These are phyloP conservation scores for Natrix natrix DNA, from an alignment of 2,797 vertebrate genomes.

Conservation along the genomic window DNA sequence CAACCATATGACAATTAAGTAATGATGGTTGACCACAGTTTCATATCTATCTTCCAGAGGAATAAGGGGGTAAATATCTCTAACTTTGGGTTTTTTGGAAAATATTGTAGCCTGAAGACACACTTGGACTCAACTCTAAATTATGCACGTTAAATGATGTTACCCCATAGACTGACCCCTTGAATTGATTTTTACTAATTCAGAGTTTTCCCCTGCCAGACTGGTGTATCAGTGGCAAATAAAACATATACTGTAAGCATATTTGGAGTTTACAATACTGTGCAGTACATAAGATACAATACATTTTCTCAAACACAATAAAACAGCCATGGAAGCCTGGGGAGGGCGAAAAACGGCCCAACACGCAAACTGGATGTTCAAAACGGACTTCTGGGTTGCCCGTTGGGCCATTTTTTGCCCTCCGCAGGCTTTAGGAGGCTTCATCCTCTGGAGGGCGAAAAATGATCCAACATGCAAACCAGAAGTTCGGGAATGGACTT, in stretches of 20 bases:
- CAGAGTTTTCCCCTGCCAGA: not conserved
- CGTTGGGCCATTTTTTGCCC: too few relatives aligned
- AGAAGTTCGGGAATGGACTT: too few relatives aligned
- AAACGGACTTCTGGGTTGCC: too few relatives aligned
- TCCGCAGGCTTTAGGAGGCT: too few relatives aligned
- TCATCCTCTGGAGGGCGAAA: too few relatives aligned
- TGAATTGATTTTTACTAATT: not conserved
- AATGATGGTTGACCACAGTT: not conserved
- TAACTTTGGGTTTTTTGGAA: not conserved
- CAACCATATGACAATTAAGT: not conserved
- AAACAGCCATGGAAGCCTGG: not conserved
- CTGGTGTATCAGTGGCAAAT: not conserved
- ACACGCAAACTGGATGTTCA: too few relatives aligned
- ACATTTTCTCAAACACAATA: not conserved
- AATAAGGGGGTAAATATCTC: not conserved
- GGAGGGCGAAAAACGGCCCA: too few relatives aligned
- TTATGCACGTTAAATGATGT: not conserved
- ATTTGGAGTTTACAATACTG: not conserved
- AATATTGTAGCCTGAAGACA: not conserved
- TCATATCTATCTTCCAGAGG: not conserved
- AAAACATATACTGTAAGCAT: not conserved
- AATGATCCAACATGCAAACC: too few relatives aligned
- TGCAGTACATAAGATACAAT: not conserved
- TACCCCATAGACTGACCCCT: not conserved
- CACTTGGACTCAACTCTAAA: not conserved